Percentiles rank a stretch among this genome's conserved stretches.
These are phyloP conservation scores for Alectura lathami DNA, from an alignment of 2,113 vertebrate genomes.

Conservation along the genomic window DNA sequence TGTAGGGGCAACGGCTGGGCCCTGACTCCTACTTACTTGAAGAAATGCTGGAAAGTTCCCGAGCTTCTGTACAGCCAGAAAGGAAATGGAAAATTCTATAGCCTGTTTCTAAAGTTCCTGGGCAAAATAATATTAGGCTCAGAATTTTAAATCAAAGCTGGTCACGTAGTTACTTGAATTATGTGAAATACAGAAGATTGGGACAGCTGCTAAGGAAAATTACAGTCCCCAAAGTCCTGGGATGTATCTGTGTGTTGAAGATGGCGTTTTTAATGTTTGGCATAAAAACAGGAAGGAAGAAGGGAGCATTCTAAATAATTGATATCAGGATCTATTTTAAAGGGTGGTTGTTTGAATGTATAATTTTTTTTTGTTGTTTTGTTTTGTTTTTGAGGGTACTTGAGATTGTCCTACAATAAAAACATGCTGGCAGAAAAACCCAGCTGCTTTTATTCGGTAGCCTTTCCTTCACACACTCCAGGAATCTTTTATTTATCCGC, in stretches of 20 bases:
- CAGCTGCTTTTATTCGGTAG: not conserved
- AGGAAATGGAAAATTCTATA: not conserved
- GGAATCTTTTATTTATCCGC: not conserved
- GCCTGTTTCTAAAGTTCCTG: not conserved
- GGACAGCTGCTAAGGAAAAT: not conserved
- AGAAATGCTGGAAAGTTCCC: not conserved
- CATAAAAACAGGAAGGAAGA: not conserved
- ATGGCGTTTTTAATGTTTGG: not conserved
- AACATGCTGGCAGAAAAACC: not conserved
- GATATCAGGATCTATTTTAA: not conserved
- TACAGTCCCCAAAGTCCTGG: not conserved
- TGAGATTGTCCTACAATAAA: not conserved
- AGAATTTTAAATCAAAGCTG: not conserved
- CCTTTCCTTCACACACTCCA: not conserved
- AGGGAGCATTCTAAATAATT: not conserved
- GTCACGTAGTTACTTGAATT: not conserved
- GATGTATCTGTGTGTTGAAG: not conserved
- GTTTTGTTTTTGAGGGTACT: not conserved
- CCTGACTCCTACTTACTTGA: not conserved
- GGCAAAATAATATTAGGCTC: not conserved
- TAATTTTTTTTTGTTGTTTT: not conserved
- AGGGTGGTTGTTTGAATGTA: not conserved
- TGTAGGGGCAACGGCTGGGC: not conserved
- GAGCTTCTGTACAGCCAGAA: not conserved
- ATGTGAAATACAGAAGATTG: not conserved